Percentiles rank a stretch among this genome's conserved stretches.
These are phyloP conservation scores for Stegastes partitus DNA, from an alignment of 2,113 vertebrate genomes.

Conservation along the genomic window DNA sequence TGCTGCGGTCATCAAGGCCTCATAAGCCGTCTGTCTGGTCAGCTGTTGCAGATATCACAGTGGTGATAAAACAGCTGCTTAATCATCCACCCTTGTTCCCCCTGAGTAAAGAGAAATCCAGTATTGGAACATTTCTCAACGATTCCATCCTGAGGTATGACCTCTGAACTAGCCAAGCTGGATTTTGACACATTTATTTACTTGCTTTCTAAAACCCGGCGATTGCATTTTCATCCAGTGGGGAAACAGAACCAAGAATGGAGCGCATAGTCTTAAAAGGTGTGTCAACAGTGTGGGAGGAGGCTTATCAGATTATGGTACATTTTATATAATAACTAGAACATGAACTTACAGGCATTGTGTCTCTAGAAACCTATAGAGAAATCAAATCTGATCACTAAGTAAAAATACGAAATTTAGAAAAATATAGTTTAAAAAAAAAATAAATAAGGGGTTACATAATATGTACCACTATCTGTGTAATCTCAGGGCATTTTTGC, in stretches of 20 bases:
- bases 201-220: not conserved
- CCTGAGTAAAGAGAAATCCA: not conserved
- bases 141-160: not conserved
- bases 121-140: not conserved
- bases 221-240: not conserved
- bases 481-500: too few species aligned
- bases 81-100: not conserved
- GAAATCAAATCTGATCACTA: too few species aligned
- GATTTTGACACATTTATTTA: not conserved
- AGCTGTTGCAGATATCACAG: constrained; percentile 41
- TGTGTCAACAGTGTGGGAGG: too few species aligned
- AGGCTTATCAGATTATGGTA: too few species aligned
- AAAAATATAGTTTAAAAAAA: too few species aligned
- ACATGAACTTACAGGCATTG: too few species aligned
- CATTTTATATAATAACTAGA: too few species aligned
- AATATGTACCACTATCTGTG: too few species aligned
- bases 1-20: constrained; percentile 66
- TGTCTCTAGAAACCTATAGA: too few species aligned
- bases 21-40: constrained; percentile 47
- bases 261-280: too few species aligned
- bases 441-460: too few species aligned
- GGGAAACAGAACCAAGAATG: not conserved
- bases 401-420: too few species aligned
- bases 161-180: not conserved
- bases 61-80: not conserved